Conservation (phyloP, 2,888 invertebrate species). For the Rhopalosiphum nymphaeae region DNA sequence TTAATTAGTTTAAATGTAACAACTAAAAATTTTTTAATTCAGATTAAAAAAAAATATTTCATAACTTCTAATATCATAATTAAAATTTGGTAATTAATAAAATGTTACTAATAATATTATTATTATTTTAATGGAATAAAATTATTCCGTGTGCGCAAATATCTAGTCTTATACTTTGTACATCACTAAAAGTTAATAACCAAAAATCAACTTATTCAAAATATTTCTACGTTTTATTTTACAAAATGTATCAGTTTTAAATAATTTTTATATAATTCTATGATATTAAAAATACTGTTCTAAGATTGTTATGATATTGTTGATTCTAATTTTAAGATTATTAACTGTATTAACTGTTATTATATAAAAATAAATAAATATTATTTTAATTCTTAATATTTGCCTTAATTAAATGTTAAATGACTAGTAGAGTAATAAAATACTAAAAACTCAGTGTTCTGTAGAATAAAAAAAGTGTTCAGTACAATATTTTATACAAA, state of each 20-base stretch:
- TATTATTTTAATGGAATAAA: too few relatives aligned
- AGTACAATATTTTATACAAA: not conserved
- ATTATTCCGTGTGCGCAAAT: too few relatives aligned
- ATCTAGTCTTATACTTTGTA: too few relatives aligned
- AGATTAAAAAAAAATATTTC: too few relatives aligned
- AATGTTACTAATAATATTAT: too few relatives aligned
- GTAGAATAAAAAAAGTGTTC: not conserved
- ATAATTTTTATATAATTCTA: not conserved
- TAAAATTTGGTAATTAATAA: too few relatives aligned
- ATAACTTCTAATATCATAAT: too few relatives aligned
- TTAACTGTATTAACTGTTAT: not conserved
- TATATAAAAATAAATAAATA: slow-evolving; percentile 54
- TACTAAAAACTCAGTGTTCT: not conserved
- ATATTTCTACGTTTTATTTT: not conserved
- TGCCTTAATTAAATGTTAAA: slow-evolving; percentile 12
- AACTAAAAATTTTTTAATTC: too few relatives aligned
- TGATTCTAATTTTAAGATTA: not conserved
- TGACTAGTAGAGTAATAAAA: slow-evolving; percentile 35
- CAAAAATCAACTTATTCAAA: not conserved
- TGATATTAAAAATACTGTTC: slow-evolving; percentile 20
- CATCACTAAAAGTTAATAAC: not conserved
- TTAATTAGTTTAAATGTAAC: too few relatives aligned
- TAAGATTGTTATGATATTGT: not conserved
- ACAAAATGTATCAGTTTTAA: not conserved
- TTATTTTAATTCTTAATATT: slow-evolving; percentile 16